phyloP scores from a whole-genome alignment of 2,113 vertebrate species.

The Eulemur macaco region DNA sequence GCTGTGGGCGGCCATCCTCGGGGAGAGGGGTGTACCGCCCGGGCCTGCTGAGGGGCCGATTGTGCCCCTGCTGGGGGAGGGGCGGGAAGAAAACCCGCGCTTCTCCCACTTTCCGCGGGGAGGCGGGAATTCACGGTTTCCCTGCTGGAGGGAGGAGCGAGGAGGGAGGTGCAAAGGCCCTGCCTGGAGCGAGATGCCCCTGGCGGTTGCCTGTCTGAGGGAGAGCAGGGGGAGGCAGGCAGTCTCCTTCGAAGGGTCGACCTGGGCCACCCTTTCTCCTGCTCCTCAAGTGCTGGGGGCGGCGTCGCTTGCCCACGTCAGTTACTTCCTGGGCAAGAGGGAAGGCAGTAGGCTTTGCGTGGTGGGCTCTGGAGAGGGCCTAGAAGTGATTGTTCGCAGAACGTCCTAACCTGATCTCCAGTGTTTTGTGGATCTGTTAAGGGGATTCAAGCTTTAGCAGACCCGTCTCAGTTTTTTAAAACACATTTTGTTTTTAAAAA shows the following conservation, averaged over 20 bases:
- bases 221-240: neutral
- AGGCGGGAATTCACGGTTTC: slow-evolving; percentile 36
- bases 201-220: rapidly evolving
- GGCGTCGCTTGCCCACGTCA: neutral
- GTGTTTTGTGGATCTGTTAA: neutral
- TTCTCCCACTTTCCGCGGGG: slow-evolving; percentile 13
- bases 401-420: neutral
- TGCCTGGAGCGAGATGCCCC: neutral
- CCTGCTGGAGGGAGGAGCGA: neutral
- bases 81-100: neutral
- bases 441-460: neutral
- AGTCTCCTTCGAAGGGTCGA: neutral
- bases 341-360: neutral
- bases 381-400: neutral
- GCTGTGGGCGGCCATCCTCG: neutral
- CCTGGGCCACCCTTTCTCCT: neutral
- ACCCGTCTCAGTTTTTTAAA: neutral
- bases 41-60: neutral
- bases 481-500: neutral
- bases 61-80: slow-evolving; percentile 19
- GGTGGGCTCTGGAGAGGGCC: neutral
- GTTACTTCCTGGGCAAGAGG: neutral
- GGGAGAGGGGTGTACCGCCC: neutral
- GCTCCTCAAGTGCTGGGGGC: neutral
- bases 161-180: neutral